These are phyloP conservation scores for Plagodis pulveraria DNA, from an alignment of 2,888 invertebrate species.

Conservation along the genomic window DNA sequence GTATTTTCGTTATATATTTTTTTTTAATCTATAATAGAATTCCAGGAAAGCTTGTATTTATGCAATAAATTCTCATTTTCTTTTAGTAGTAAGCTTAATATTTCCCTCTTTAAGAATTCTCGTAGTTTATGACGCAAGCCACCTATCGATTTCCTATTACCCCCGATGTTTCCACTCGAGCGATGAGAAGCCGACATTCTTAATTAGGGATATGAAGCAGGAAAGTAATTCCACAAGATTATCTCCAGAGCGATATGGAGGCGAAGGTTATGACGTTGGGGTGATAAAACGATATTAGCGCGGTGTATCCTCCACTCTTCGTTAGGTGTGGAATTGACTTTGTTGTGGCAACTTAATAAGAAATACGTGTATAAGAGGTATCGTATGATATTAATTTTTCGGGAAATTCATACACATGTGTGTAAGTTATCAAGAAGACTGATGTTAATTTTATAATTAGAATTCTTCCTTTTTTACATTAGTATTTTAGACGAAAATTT, in stretches of 20 bases:
- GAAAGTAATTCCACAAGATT: conserved; percentile 71
- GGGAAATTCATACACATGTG: no score
- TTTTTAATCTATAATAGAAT: no score
- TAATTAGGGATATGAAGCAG: conserved; percentile 75
- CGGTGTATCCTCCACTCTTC: conserved; percentile 16
- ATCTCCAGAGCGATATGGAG: conserved; percentile 41
- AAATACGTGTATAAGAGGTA: no score
- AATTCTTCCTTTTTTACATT: no score
- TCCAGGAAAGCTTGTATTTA: no score
- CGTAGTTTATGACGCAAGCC: conserved; percentile 46
- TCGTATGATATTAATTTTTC: no score
- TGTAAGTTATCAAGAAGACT: no score
- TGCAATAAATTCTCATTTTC: no score
- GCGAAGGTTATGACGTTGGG: conserved; percentile 23
- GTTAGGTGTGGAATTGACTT: conserved; percentile 15
- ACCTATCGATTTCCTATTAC: conserved; percentile 68
- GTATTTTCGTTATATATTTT: no score
- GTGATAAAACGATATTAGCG: conserved; percentile 30
- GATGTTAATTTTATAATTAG: no score
- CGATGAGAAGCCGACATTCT: conserved; percentile 57
- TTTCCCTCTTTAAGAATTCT: conserved; percentile 55
- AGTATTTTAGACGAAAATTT: no score
- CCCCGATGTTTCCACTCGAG: conserved; percentile 53
- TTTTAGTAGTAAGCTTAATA: conserved; percentile 22
- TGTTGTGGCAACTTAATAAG: conserved; percentile 17